Evolutionary conservation across 2,888 invertebrate genomes (phyloP), one percentile per base, ranked within the genome.

Genomic region (Aricia artaxerxes): DNA sequence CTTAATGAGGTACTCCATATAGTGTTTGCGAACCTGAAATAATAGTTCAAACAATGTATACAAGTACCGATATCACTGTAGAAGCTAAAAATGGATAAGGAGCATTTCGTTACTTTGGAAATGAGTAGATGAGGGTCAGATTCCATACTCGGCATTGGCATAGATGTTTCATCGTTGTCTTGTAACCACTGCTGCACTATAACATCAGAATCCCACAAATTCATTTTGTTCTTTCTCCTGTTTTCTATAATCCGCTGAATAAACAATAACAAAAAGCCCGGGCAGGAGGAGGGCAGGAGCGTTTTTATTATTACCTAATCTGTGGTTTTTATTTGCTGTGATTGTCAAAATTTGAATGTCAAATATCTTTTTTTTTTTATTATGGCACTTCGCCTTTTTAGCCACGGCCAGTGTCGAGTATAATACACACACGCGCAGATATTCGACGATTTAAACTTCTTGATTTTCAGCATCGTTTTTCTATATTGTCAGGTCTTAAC

Each of bases 21-120:
- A 95, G 85, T 92, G 90, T 85, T 94, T 93, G 40, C 95, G 91
- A 31, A 94, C 94, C 95, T 95, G 69, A 38, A 64, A 77, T n/a
- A 77, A 80, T 24, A 11, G n/a, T 69, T 77, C 38, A 38, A 73
- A 60, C 2, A 80, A 61, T 44, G 75, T 35, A 60, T 77, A 35
- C 11, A 57, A 24, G 13, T 44, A 77, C 24, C 2, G 9, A n/a
- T 69, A 35, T 6, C 3, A 11, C 64, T 2, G 60, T 73, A 57
- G 49, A 80, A 4, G 16, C 80, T 38, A 64, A 77, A 5, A 78
- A n/a, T 9, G 60, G 73, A 76, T 24, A 24, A 79, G 64, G n/a
- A 24, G 11, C 7, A 69, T 57, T 60, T 73, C 82, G 85, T 84
- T 87, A 94, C 94, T 88, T 91, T 92, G 40, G 94, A 93, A 86